These are phyloP conservation scores for Clamator glandarius DNA, from an alignment of 2,797 vertebrate genomes.

Conservation along the genomic window DNA sequence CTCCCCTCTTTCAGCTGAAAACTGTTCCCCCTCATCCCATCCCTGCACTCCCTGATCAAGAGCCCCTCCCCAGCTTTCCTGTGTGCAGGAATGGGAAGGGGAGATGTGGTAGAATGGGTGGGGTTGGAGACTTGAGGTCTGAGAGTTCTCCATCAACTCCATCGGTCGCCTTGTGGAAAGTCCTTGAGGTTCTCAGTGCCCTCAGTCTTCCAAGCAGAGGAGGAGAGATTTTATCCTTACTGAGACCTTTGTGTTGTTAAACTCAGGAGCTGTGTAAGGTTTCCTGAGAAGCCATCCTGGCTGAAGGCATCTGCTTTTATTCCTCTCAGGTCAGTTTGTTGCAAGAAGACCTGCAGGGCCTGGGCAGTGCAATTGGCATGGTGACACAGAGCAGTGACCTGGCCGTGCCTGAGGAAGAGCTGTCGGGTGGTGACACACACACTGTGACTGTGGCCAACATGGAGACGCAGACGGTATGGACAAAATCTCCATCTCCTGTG, in stretches of 20 bases:
- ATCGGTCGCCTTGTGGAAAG: not conserved
- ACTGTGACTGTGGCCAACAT: constrained; percentile 70
- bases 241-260: not conserved
- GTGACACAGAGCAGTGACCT: constrained; percentile 75
- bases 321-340: constrained; percentile 72
- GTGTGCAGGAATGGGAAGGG: not conserved
- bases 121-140: not conserved
- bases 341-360: constrained; percentile 77
- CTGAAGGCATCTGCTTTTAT: not conserved
- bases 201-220: not conserved
- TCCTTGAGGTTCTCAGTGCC: not conserved
- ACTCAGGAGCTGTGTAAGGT: not conserved
- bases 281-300: not conserved
- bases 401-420: constrained; percentile 44
- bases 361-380: constrained; percentile 78
- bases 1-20: too few relatives aligned
- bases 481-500: not conserved
- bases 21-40: too few relatives aligned
- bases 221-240: not conserved
- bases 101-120: not conserved
- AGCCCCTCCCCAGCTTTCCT: too few relatives aligned
- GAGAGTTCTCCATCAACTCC: not conserved
- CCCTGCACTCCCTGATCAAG: too few relatives aligned
- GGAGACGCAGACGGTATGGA: constrained; percentile 72
- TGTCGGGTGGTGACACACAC: constrained; percentile 30